phyloP scores from a whole-genome alignment of 2,888 invertebrate genomes.

The Rotaria socialis region DNA sequence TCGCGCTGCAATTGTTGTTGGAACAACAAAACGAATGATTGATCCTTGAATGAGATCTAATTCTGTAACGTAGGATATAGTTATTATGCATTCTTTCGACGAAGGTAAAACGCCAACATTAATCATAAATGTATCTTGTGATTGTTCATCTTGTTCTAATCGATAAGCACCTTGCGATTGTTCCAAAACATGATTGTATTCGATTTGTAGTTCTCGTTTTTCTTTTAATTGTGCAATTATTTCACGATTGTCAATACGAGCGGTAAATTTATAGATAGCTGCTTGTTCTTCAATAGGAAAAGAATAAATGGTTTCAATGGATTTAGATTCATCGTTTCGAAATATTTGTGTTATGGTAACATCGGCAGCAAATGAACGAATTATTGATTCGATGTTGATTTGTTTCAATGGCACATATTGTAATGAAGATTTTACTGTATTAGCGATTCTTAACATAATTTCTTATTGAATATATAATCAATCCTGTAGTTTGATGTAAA shows the following conservation, averaged over 20 bases:
- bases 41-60: background rate
- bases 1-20: background rate
- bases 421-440: background rate
- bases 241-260: background rate
- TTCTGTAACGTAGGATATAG: background rate
- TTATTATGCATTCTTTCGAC: background rate
- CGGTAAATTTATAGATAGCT: background rate
- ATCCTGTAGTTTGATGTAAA: background rate
- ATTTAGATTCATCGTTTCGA: background rate
- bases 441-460: background rate
- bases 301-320: background rate
- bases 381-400: background rate
- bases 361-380: slow-evolving; percentile 19
- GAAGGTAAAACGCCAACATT: background rate
- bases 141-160: slow-evolving; percentile 27
- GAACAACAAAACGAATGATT: slow-evolving; percentile 25
- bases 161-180: background rate
- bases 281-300: slow-evolving; percentile 35
- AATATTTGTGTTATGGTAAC: slow-evolving; percentile 13
- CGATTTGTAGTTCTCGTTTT: background rate
- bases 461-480: background rate
- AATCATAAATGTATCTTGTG: slow-evolving; percentile 23
- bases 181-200: background rate
- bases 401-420: background rate
- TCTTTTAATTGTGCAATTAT: background rate